Evolutionary conservation across 2,113 vertebrate species (phyloP), one percentile per base, ranked within the genome.

Genomic region (Suncus etruscus): DNA sequence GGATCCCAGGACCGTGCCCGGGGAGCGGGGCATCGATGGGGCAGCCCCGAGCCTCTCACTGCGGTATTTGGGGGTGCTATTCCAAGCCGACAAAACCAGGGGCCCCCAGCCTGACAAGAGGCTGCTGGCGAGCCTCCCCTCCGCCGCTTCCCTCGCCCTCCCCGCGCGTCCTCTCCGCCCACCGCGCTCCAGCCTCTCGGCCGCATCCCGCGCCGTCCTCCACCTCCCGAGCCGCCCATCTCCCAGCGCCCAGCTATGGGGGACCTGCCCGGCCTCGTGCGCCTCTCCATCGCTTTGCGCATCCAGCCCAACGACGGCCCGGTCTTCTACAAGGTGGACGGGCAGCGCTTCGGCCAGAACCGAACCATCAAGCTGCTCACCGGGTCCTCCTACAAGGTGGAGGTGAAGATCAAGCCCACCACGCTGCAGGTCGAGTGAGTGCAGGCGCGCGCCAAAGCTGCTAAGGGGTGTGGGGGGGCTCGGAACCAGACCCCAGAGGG

Each of bases 351-450:
- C 93, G 99, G 99, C 14, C 99, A 99, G 98, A 99, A 98, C 94
- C 98, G 99, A 86, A 99, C 99, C 93, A 99, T 99, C 96, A 99
- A 99, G 96, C 97, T 99, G 96, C 97, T 99, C 70, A 99, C 99
- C 0, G 99, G 99, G 22, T 99, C 99, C 86, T 99, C 99, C 74
- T 99, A 99, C 97, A 98, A 98, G 90, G 98, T 99, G 88, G 98
- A 99, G 76, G 98, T 99, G 97, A 97, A 98, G n/a, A 95, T 99
- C 0, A 99, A 98, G 86, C 99, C 99, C 2, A 98, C 98, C 92
- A 98, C 98, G 8, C 96, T 98, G 31, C 97, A 98, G 94, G 99
- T 98, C 97, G 98, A 97, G 99, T 99, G 98, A 98, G 99, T 98
- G 86, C 45, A 58, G 80, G 95, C 16, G 92, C 86, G 85, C 85